These are phyloP conservation scores for Forbesichthys agassizii DNA, from an alignment of 2,113 vertebrate genomes.

Conservation along the genomic window DNA sequence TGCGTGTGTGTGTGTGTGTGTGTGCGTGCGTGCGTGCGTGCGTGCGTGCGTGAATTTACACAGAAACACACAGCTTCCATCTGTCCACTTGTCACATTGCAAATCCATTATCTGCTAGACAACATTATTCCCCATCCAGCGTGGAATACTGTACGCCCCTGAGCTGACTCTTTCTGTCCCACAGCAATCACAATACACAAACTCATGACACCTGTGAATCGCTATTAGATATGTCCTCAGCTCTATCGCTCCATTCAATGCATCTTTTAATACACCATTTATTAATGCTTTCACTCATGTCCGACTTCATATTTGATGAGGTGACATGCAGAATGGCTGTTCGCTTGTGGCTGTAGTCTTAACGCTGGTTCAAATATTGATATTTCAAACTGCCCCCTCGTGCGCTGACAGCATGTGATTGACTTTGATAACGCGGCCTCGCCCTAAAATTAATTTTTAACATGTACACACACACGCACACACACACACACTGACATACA, in stretches of 20 bases:
- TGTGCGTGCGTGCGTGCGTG: slow-evolving; percentile 12
- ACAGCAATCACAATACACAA: neutral
- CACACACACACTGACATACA: neutral
- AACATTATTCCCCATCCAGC: slow-evolving; percentile 63
- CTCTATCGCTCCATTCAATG: slow-evolving; percentile 39
- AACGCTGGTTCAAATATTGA: slow-evolving; percentile 20
- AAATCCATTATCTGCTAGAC: slow-evolving; percentile 71
- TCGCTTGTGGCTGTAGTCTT: slow-evolving; percentile 22
- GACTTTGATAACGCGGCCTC: slow-evolving; percentile 41
- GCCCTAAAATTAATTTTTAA: slow-evolving; percentile 29
- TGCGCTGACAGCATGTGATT: slow-evolving; percentile 18
- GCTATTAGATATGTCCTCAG: no score
- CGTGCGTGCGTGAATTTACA: neutral
- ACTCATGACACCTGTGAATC: neutral
- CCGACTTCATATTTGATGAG: slow-evolving; percentile 41
- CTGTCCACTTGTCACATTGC: slow-evolving; percentile 71
- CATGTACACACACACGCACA: slow-evolving; percentile 1
- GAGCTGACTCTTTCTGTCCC: slow-evolving; percentile 27
- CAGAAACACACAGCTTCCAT: slow-evolving; percentile 59
- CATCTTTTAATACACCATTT: slow-evolving; percentile 60
- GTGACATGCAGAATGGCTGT: slow-evolving; percentile 1
- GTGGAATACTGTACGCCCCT: slow-evolving; percentile 56
- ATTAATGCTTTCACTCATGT: slow-evolving; percentile 37
- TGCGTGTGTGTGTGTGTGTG: slow-evolving; percentile 8
- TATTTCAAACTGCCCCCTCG: slow-evolving; percentile 31